Evolutionary conservation across 2,888 invertebrate genomes (phyloP), one percentile per base, ranked within the genome.

Genomic region (Lysandra coridon): DNA sequence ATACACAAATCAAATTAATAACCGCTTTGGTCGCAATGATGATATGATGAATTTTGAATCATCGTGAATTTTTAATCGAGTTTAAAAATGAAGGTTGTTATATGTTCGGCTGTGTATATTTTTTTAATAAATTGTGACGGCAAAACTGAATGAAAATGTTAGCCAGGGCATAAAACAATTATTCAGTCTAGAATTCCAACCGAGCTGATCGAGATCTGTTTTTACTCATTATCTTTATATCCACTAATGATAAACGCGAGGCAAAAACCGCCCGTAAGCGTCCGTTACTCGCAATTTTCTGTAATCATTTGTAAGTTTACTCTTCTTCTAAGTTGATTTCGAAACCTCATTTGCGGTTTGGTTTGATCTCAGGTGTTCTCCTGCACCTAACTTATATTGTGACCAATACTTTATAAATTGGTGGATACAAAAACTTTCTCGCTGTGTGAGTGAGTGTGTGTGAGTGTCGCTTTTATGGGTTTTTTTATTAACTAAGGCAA

Each of bases 311-410:
- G 87, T 88, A 90, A 91, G 91, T 86, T 86, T 84, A 87, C 88
- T 78, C 78, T 80, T 81, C 87, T 86, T 85, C 87, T 82, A 83
- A 87, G 88, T 87, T 88, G 88, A 89, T 88, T 90, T 87, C 84
- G 85, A 79, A 90, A 89, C 88, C 90, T 90, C 90, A 91, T 93
- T 93, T 92, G 92, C 88, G 92, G 93, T 91, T 84, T 86, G 86
- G 90, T 91, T 90, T 91, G 90, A 91, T 90, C 88, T 88, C 85
- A 83, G 84, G 84, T 83, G 85, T 87, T 88, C 86, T 87, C 85
- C 86, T 83, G 83, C 83, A 83, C 85, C 83, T 84, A 85, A 83
- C 82, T 80, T 80, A 79, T 87, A 84, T 82, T 83, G 82, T 81
- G 75, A 81, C 87, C 85, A 87, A 23, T 30, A 2, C 12, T 44